Percentiles rank a stretch among this genome's conserved stretches.
phyloP scores from a whole-genome alignment of 2,797 vertebrate species.

The Sternarchorhynchus goeldii region DNA sequence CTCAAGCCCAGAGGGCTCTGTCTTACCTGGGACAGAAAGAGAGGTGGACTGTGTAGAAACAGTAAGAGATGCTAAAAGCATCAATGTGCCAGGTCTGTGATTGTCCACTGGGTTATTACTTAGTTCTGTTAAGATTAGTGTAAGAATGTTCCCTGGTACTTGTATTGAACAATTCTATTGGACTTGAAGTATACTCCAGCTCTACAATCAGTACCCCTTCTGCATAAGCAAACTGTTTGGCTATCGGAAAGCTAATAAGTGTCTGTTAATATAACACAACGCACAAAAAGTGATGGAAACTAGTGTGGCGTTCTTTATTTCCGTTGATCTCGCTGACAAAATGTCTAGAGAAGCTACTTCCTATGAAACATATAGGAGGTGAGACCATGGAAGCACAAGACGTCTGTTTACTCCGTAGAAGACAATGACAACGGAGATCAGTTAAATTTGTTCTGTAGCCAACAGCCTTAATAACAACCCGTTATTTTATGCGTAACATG shows the following conservation, averaged over 20 bases:
- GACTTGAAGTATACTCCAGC: no score
- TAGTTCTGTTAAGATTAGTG: no score
- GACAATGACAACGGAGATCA: background rate
- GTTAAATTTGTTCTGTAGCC: no score
- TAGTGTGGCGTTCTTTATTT: no score
- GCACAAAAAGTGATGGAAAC: background rate
- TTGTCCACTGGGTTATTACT: background rate
- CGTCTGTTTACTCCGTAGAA: background rate
- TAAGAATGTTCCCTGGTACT: no score
- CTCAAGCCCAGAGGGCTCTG: slow-evolving; percentile 8
- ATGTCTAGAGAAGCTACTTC: background rate
- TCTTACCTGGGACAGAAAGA: slow-evolving; percentile 10
- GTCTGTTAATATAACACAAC: no score
- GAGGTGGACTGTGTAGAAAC: slow-evolving; percentile 16
- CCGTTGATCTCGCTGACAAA: background rate
- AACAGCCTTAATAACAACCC: background rate
- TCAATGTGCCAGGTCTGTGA: background rate
- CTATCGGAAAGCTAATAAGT: no score
- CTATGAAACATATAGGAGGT: slow-evolving; percentile 26
- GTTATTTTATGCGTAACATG: no score
- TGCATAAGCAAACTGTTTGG: no score
- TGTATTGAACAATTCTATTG: no score
- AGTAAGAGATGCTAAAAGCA: background rate
- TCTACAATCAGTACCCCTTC: no score
- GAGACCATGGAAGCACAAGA: background rate